These are phyloP conservation scores for Peromyscus eremicus DNA, from an alignment of 2,797 vertebrate genomes.

Conservation along the genomic window DNA sequence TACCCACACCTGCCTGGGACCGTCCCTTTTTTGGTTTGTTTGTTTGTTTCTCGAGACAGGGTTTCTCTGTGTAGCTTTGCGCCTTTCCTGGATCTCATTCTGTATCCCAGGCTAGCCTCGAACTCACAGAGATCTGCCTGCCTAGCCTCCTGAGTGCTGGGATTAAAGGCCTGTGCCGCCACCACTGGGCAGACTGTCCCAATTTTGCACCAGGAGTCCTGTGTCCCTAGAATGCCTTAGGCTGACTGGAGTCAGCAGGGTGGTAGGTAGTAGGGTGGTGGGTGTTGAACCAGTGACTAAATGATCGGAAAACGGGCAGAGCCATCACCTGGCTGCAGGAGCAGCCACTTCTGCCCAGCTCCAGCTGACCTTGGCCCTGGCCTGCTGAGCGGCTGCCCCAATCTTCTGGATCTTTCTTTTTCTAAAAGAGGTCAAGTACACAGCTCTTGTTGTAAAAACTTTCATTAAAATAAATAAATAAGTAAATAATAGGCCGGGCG, in stretches of 20 bases:
- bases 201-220: neutral
- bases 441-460: neutral
- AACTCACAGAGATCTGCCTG: too few relatives aligned
- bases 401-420: neutral
- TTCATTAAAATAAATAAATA: too few relatives aligned
- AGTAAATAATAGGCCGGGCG: too few relatives aligned
- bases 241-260: neutral
- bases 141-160: too few relatives aligned
- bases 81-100: too few relatives aligned
- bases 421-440: neutral
- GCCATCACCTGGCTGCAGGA: neutral
- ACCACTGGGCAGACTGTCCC: too few relatives aligned
- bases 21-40: too few relatives aligned
- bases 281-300: neutral
- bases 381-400: neutral
- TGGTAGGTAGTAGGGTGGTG: neutral
- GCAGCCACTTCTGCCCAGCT: fast-evolving
- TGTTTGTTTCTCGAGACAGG: too few relatives aligned
- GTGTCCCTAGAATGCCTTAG: neutral
- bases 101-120: too few relatives aligned
- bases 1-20: neutral
- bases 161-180: too few relatives aligned
- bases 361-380: neutral
- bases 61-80: too few relatives aligned
- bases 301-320: fast-evolving